Conservation (phyloP, 1,140 invertebrate genomes). For the Brachionus sp. region DNA sequence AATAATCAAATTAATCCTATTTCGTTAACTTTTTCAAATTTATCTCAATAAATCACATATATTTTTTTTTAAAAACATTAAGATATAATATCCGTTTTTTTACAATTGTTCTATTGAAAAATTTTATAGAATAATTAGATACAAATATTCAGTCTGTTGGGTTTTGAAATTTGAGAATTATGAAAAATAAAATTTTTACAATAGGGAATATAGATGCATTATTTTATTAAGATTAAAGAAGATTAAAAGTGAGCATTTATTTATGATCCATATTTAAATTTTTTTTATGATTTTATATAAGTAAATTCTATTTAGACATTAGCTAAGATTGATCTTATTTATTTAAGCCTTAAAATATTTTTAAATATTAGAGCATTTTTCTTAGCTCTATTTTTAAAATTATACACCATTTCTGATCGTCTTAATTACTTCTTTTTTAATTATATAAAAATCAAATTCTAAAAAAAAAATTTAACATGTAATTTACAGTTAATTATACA, state of each 20-base stretch:
- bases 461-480: neutral
- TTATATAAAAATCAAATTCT: neutral
- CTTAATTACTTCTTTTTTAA: neutral
- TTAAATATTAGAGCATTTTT: neutral
- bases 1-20: too few species aligned
- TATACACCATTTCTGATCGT: neutral
- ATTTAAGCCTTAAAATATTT: neutral
- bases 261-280: neutral
- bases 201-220: neutral
- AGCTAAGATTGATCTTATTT: neutral
- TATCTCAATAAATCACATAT: too few species aligned
- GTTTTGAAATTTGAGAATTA: too few species aligned
- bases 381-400: neutral
- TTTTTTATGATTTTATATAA: neutral
- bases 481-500: slow-evolving; percentile 12
- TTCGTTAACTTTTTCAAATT: too few species aligned
- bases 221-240: neutral
- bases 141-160: too few species aligned
- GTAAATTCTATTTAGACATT: neutral
- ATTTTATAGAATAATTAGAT: too few species aligned
- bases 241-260: neutral
- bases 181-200: neutral
- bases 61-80: too few species aligned
- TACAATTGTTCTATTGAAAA: too few species aligned
- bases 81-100: too few species aligned